Evolutionary conservation across 2,113 vertebrate genomes (phyloP).

Genomic region (Dicaeum eximium): DNA sequence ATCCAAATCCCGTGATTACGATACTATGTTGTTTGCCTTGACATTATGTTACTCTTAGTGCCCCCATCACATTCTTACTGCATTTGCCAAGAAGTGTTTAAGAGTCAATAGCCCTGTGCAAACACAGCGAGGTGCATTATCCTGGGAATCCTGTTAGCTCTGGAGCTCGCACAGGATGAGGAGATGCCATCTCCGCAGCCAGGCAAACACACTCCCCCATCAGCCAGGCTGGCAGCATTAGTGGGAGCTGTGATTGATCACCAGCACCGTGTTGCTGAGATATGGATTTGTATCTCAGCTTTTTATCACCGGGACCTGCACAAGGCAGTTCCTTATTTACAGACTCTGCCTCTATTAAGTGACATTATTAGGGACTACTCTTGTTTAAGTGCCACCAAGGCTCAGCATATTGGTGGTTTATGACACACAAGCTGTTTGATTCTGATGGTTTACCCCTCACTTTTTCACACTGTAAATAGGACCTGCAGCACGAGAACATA

Average conservation of each 20-base stretch:
- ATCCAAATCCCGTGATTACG: background rate
- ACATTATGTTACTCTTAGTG: background rate
- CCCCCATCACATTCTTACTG: background rate
- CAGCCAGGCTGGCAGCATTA: conserved; percentile 67
- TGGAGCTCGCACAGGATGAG: conserved; percentile 61
- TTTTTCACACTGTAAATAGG: conserved; percentile 64
- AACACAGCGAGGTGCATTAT: conserved; percentile 65
- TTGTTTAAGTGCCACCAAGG: conserved; percentile 71
- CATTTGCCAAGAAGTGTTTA: background rate
- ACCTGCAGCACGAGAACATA: conserved; percentile 69
- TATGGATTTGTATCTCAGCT: conserved; percentile 66
- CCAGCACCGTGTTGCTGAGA: conserved; percentile 72
- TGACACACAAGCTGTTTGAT: conserved; percentile 66
- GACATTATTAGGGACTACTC: conserved; percentile 76
- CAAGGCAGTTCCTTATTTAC: conserved; percentile 69
- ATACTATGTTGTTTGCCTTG: background rate
- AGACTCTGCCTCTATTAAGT: conserved; percentile 69
- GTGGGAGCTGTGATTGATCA: conserved; percentile 58
- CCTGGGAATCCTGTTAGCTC: conserved; percentile 53
- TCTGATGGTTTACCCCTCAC: conserved; percentile 59
- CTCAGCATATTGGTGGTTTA: conserved; percentile 72
- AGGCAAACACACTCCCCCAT: conserved; percentile 70
- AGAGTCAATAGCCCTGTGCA: background rate
- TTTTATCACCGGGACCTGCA: conserved; percentile 72
- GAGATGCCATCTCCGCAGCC: conserved; percentile 56